Conservation (phyloP, 2,888 invertebrate genomes). For the Drosophila nr. medialis region DNA sequence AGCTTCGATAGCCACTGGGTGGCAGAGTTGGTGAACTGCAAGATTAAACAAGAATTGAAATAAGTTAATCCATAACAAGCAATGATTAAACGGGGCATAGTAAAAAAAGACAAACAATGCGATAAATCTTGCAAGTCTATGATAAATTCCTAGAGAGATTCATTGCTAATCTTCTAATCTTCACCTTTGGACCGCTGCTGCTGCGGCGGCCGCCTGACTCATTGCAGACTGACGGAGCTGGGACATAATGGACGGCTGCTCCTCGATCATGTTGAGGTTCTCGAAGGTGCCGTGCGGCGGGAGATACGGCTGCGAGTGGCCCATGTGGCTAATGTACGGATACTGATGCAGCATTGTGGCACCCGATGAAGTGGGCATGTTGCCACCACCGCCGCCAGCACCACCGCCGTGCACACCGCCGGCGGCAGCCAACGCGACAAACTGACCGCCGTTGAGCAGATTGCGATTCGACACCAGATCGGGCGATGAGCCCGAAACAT, state of each 20-base stretch:
- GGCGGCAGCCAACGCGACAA: conserved; percentile 61
- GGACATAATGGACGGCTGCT: conserved; percentile 83
- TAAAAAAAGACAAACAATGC: neutral
- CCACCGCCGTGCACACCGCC: conserved; percentile 78
- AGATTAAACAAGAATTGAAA: neutral
- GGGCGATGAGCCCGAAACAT: conserved; percentile 91
- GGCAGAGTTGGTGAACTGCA: conserved; percentile 84
- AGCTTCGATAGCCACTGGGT: conserved; percentile 84
- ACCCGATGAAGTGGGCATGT: conserved; percentile 70
- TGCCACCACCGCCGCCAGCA: conserved; percentile 81
- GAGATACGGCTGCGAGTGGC: conserved; percentile 84
- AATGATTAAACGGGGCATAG: neutral
- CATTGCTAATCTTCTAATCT: neutral
- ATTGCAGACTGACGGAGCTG: conserved; percentile 80
- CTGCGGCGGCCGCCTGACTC: conserved; percentile 72
- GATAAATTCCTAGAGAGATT: neutral
- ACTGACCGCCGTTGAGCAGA: conserved; percentile 85
- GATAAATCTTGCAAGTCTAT: neutral
- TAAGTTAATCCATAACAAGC: neutral
- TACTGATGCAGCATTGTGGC: conserved; percentile 80
- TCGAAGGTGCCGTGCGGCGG: conserved; percentile 90
- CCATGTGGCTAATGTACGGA: conserved; percentile 82
- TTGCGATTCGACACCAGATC: conserved; percentile 91
- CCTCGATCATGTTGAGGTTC: conserved; percentile 87
- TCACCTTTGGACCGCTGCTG: conserved; percentile 69